These are phyloP conservation scores for Rhinophrynus dorsalis DNA, from an alignment of 2,797 vertebrate genomes.

Conservation along the genomic window DNA sequence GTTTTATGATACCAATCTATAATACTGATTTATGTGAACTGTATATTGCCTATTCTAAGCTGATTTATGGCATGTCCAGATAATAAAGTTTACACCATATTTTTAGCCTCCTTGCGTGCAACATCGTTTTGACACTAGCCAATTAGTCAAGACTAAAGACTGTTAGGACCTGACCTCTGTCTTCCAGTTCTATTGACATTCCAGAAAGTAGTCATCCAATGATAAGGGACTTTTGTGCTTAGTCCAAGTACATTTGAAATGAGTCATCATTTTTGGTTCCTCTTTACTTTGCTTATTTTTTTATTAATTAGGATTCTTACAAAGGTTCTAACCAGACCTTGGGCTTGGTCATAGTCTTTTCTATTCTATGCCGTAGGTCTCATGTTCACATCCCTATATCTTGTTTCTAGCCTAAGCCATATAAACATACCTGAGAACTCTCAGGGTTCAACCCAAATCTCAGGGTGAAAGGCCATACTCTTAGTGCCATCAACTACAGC, in stretches of 20 bases:
- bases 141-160: not conserved
- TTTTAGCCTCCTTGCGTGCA: not conserved
- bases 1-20: slow-evolving; percentile 38
- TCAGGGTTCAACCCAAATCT: too few species aligned
- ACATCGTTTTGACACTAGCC: not conserved
- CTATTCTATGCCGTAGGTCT: too few species aligned
- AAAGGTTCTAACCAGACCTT: too few species aligned
- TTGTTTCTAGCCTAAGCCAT: too few species aligned
- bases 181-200: not conserved
- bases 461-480: too few species aligned
- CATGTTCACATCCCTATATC: too few species aligned
- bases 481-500: too few species aligned
- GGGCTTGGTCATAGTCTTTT: too few species aligned
- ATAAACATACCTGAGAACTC: too few species aligned
- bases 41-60: not conserved
- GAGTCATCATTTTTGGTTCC: not conserved
- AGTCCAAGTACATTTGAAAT: not conserved
- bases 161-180: not conserved
- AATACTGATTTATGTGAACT: slow-evolving; percentile 1
- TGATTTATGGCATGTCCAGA: slow-evolving; percentile 31
- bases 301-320: too few species aligned
- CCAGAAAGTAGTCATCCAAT: not conserved
- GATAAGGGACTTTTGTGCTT: not conserved
- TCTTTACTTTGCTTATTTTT: not conserved
- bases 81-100: not conserved